Evolutionary conservation across 2,888 invertebrate species (phyloP).

Genomic region (Idaea aversata): DNA sequence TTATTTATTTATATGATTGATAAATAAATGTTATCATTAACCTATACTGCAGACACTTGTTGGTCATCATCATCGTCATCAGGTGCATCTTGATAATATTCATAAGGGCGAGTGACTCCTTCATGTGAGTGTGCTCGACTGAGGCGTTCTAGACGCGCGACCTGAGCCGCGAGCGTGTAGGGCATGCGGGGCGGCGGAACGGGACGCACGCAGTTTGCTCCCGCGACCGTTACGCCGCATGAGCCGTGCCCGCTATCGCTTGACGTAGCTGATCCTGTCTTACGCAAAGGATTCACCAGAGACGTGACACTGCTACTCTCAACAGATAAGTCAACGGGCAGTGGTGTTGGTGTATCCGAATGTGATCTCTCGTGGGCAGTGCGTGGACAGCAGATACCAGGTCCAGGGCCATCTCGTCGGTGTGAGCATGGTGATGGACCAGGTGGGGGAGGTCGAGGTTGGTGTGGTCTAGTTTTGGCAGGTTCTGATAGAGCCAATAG

Average conservation of each 20-base stretch:
- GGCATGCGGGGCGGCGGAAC: constrained; percentile 85
- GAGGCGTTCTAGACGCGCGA: constrained; percentile 90
- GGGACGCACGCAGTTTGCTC: constrained; percentile 77
- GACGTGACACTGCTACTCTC: constrained; percentile 98
- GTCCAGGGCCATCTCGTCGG: constrained; percentile 81
- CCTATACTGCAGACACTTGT: constrained; percentile 76
- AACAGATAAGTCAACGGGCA: constrained; percentile 93
- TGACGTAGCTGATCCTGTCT: constrained; percentile 95
- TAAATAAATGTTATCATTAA: constrained; percentile 25
- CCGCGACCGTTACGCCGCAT: constrained; percentile 59
- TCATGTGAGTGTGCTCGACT: constrained; percentile 93
- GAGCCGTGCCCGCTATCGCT: constrained; percentile 95
- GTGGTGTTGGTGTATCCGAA: constrained; percentile 91
- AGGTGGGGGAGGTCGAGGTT: constrained; percentile 85
- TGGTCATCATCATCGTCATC: constrained; percentile 78
- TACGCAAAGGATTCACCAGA: constrained; percentile 92
- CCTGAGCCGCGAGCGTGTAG: constrained; percentile 92
- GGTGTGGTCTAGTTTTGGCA: constrained; percentile 92
- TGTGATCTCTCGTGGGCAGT: constrained; percentile 93
- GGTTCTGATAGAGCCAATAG: constrained; percentile 94
- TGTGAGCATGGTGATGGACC: constrained; percentile 84
- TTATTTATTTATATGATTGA: constrained; percentile 25
- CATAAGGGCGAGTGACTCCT: constrained; percentile 88
- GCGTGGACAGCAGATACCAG: constrained; percentile 68
- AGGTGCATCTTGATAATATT: constrained; percentile 81